Conservation (phyloP, 1,140 invertebrate genomes). For the Bombus breviceps region DNA sequence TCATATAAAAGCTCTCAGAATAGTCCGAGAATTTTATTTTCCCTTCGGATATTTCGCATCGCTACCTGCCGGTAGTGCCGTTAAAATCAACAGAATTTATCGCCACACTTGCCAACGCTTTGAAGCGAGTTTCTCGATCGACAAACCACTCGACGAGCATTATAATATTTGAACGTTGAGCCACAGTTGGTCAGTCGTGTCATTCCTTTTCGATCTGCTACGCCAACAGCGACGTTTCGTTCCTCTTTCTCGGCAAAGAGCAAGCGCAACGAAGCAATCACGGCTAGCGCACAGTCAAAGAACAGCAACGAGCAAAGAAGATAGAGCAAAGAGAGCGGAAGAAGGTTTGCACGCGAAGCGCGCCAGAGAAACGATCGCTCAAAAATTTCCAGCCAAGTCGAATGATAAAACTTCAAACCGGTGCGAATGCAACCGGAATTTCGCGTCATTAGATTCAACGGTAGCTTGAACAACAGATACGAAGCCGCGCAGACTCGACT, state of each 20-base stretch:
- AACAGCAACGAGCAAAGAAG: background rate
- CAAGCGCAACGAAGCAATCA: background rate
- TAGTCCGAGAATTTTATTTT: no score
- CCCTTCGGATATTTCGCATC: no score
- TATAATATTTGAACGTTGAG: background rate
- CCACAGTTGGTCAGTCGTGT: background rate
- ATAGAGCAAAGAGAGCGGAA: background rate
- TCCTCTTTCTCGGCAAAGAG: background rate
- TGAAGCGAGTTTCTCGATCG: background rate
- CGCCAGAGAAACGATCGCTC: slow-evolving; percentile 13
- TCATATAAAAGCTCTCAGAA: background rate
- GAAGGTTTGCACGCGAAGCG: slow-evolving; percentile 51
- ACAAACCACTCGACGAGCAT: background rate
- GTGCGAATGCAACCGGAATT: slow-evolving; percentile 70
- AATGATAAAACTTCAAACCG: slow-evolving; percentile 74
- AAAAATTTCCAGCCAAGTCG: slow-evolving; percentile 66
- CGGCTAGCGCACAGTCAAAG: background rate
- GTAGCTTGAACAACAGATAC: slow-evolving; percentile 72
- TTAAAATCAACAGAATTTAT: no score
- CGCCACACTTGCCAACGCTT: background rate
- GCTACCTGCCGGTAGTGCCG: no score
- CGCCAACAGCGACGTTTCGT: background rate
- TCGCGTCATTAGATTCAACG: slow-evolving; percentile 75
- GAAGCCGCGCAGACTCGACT: background rate
- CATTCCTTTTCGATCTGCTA: background rate